These are phyloP conservation scores for Penaeus japonicus DNA, from an alignment of 1,140 invertebrate genomes.

Conservation along the genomic window DNA sequence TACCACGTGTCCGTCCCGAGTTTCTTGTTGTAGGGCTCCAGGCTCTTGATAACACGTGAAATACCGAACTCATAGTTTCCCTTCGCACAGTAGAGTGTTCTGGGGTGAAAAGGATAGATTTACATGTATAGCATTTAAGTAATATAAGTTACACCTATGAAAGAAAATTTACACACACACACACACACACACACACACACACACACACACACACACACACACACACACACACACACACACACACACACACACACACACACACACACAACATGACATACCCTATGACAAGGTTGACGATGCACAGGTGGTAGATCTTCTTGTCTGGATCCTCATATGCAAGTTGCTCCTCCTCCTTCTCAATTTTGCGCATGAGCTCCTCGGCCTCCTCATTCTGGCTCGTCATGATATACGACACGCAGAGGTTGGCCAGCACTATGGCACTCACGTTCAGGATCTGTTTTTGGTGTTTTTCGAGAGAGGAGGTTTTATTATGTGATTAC, in stretches of 20 bases:
- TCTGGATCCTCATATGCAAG: conserved; percentile 91
- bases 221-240: too few species aligned
- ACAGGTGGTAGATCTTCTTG: conserved; percentile 95
- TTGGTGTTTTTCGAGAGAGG: not conserved
- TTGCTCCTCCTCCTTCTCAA: conserved; percentile 93
- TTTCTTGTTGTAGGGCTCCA: conserved; percentile 95
- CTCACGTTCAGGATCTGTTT: conserved; percentile 88
- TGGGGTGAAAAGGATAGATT: not conserved
- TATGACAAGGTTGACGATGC: conserved; percentile 99
- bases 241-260: too few species aligned
- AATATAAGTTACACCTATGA: too few species aligned
- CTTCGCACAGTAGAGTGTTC: conserved; percentile 96
- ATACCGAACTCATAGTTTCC: conserved; percentile 99
- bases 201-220: too few species aligned
- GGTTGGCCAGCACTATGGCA: conserved; percentile 95
- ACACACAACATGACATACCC: too few species aligned
- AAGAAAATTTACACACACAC: too few species aligned
- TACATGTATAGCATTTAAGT: not conserved
- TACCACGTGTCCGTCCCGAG: conserved; percentile 94
- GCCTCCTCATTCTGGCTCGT: conserved; percentile 98
- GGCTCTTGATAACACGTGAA: conserved; percentile 93
- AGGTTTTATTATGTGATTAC: conserved; percentile 7
- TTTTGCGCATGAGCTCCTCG: conserved; percentile 97
- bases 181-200: too few species aligned
- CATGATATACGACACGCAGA: conserved; percentile 99